Conservation (phyloP, 2,113 vertebrate species). For the Callospermophilus lateralis region DNA sequence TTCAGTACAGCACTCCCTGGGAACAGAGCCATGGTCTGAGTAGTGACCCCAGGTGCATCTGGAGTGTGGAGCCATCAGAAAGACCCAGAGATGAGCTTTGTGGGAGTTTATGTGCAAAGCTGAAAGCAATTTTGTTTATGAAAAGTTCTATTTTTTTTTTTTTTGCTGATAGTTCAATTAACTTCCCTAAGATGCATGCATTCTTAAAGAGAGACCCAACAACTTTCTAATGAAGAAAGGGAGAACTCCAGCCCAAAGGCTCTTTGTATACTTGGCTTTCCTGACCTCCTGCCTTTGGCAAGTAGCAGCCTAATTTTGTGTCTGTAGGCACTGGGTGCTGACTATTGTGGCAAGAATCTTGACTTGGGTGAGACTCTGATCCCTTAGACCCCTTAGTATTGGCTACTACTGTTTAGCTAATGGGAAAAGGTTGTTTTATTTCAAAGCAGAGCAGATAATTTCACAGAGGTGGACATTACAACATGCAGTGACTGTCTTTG, state of each 20-base stretch:
- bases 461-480: rapidly evolving
- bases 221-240: neutral
- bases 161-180: neutral
- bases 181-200: neutral
- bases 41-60: rapidly evolving
- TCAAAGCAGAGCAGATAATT: neutral
- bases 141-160: constrained; percentile 19
- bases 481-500: rapidly evolving
- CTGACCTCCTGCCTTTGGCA: rapidly evolving
- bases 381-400: rapidly evolving
- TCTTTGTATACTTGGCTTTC: neutral
- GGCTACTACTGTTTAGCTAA: rapidly evolving
- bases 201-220: rapidly evolving
- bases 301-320: neutral
- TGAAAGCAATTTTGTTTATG: constrained; percentile 15
- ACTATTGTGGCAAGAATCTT: neutral
- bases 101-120: neutral
- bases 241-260: neutral
- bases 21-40: rapidly evolving
- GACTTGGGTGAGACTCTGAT: too few relatives aligned
- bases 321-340: rapidly evolving
- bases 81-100: neutral
- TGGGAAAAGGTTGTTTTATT: rapidly evolving
- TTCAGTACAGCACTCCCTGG: rapidly evolving
- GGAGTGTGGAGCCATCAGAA: rapidly evolving